Evolutionary conservation across 2,888 invertebrate genomes (phyloP), one percentile per base, ranked within the genome.

Genomic region (Gortyna flavago): DNA sequence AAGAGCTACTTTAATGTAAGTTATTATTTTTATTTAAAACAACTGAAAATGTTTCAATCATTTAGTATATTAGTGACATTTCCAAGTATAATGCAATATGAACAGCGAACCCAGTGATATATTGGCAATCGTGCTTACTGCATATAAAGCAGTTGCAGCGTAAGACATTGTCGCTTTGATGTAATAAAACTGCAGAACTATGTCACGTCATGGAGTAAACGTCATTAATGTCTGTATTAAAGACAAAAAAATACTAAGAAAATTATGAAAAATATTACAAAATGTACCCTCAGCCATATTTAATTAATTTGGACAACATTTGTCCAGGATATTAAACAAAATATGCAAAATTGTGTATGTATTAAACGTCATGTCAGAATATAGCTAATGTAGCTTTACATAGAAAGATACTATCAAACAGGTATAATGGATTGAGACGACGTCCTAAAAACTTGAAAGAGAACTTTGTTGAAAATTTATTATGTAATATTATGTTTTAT

Each of bases 141-240:
- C 59, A 80, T 72, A 68, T 64, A 77, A 80, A 77, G 76, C 81
- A 74, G 73, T 38, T 83, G 83, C 61, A 72, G 41, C 64, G 38
- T 25, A 64, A n/a, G n/a, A n/a, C 25, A 18, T 66, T 25, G 41
- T 71, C 65, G 44, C 65, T 72, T 77, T 72, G n/a, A 65, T 13
- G 65, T 54, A 16, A 79, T 54, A 57, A 35, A 32, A 25, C 32
- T 51, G 35, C 54, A n/a, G 18, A 72, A 79, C 54, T 66, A 57
- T 59, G 41, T 32, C 61, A 65, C 69, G 57, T 29, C 69, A 79
- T 16, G 48, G n/a, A 57, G 48, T 69, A 69, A 65, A 61, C 41
- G 32, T 21, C 68, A 61, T 62, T 78, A 65, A 76, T 66, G 76
- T 38, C n/a, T 61, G 44, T 32, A 70, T 48, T 69, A 57, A 29